Base-by-base conservation (phyloP, 2,797 vertebrate species). In the Hafferia zeledoni region DNA sequence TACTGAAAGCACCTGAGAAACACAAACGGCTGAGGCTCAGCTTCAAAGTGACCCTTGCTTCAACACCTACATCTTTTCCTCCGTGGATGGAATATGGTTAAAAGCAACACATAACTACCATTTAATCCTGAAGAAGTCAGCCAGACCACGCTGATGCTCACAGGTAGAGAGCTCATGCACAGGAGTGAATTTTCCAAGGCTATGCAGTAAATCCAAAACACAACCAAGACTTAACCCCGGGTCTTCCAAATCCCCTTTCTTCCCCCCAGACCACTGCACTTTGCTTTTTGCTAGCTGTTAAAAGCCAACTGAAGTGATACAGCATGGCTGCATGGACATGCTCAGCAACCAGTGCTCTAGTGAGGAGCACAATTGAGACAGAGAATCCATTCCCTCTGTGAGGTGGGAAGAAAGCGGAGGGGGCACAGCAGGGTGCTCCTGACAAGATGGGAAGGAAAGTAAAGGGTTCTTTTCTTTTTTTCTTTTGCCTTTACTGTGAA, bases 371-470 rank as follows among this genome's bases (percentile, higher is more conserved):
- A 86, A 39, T 27, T 0, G 3, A 88, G 81, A 80, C 19, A 78
- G 18, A 82, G 53, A 93, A 94, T 63, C 89, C 59, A 23, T 59
- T 86, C 79, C 75, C 84, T 92, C 90, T 91, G 86, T 47, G 81
- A 85, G 77, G 69, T 13, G 61, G 64, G 67, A 95, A 91, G 80
- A 95, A 87, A 93, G 94, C 6, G 0, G 78, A 84, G 71, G 27
- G 27, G 60, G 75, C 93, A 78, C 93, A 96, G 94, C 89, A 89
- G 93, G 93, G 92, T 74, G 87, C 84, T 92, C 72, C 82, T 59
- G 87, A 85, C 59, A 69, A 87, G 89, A 91, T 30, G 61, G 87
- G 72, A 89, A 92, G 57, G 57, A 71, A 95, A 91, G 92, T 64
- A 85, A 92, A 94, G 52, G 50, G 43, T 31, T 43, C 49, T 69